Conservation (phyloP, 2,888 invertebrate genomes). For the Margaritifera margaritifera region DNA sequence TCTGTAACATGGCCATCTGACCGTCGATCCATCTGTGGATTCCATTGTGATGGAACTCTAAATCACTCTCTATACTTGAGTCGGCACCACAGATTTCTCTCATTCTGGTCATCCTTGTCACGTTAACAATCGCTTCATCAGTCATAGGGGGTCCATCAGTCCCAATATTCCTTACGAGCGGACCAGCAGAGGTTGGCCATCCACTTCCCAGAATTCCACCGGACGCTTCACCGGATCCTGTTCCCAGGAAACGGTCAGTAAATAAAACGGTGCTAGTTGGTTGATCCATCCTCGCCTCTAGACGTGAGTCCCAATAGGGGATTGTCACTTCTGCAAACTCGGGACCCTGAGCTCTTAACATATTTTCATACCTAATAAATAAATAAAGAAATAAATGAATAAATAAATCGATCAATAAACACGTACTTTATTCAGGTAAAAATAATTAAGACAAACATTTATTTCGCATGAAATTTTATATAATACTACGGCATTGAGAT, state of each 20-base stretch:
- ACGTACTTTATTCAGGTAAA: too few relatives aligned
- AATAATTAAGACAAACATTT: too few relatives aligned
- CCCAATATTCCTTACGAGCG: conserved; percentile 48
- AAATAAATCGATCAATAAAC: not conserved
- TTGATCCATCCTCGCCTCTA: conserved; percentile 40
- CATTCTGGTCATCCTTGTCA: conserved; percentile 26
- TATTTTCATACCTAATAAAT: conserved; percentile 55
- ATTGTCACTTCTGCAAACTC: conserved; percentile 43
- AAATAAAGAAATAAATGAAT: not conserved
- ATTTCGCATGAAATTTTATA: too few relatives aligned
- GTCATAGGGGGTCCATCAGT: conserved; percentile 46
- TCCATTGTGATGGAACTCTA: conserved; percentile 54
- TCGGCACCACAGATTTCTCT: conserved; percentile 41
- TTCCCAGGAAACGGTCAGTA: conserved; percentile 46
- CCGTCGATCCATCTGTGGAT: conserved; percentile 56
- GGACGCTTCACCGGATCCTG: conserved; percentile 43
- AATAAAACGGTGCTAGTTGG: conserved; percentile 47
- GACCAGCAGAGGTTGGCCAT: conserved; percentile 46
- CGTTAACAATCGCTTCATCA: conserved; percentile 37
- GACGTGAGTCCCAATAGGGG: conserved; percentile 58
- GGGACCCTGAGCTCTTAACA: conserved; percentile 50
- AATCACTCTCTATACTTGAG: conserved; percentile 32
- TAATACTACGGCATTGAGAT: too few relatives aligned
- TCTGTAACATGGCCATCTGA: conserved; percentile 50
- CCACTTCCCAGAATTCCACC: conserved; percentile 48